Conservation (phyloP, 2,113 vertebrate species). For the Pelecanus crispus region DNA sequence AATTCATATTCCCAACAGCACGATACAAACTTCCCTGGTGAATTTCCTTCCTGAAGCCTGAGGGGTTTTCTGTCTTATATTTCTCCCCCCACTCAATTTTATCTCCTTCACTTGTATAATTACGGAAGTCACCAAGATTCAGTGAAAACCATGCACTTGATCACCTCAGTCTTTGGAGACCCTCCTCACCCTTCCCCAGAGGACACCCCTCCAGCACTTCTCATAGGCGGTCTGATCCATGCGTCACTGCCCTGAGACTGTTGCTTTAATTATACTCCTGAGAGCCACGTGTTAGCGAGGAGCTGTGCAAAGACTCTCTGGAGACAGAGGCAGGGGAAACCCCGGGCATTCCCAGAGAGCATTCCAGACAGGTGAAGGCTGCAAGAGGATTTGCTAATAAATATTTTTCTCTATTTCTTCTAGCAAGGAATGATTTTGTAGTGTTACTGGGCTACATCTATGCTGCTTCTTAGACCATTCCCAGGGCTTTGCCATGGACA, state of each 20-base stretch:
- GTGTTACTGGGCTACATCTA: background rate
- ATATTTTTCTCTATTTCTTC: background rate
- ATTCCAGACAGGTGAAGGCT: background rate
- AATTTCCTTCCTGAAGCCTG: background rate
- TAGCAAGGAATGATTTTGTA: background rate
- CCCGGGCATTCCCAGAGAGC: background rate
- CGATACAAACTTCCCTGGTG: background rate
- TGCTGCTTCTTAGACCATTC: background rate
- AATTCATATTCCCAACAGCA: background rate
- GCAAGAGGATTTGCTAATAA: background rate
- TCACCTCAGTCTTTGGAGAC: background rate
- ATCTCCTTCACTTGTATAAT: background rate
- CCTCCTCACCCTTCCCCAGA: background rate
- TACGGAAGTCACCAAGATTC: background rate
- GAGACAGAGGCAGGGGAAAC: background rate
- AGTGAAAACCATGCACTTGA: background rate
- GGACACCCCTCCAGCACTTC: slow-evolving; percentile 5
- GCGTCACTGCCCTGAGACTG: background rate
- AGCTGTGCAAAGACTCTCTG: background rate
- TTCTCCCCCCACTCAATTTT: background rate
- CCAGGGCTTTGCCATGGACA: background rate
- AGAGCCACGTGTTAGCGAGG: background rate
- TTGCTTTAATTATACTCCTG: slow-evolving; percentile 15
- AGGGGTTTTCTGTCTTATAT: background rate
- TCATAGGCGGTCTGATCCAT: background rate